Percentiles rank a stretch among this genome's conserved stretches.
phyloP scores from a whole-genome alignment of 2,888 invertebrate species.

The Pterostichus niger region DNA sequence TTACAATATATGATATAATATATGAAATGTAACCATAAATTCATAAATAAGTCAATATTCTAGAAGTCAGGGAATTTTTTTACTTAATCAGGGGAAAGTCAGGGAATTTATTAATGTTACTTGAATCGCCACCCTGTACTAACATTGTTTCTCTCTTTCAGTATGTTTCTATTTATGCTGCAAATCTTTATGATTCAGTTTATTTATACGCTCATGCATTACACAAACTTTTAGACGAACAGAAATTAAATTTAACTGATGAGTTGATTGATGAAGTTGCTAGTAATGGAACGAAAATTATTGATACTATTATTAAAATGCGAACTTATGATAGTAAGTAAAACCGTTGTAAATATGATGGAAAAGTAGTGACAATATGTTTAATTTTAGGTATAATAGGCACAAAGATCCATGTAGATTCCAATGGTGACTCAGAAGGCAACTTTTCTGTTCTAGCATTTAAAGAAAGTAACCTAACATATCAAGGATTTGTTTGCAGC shows the following conservation, averaged over 20 bases:
- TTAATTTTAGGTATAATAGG: slow-evolving; percentile 91
- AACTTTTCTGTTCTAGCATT: slow-evolving; percentile 96
- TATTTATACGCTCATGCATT: slow-evolving; percentile 93
- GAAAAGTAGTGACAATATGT: slow-evolving; percentile 2
- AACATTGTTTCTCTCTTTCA: slow-evolving; percentile 73
- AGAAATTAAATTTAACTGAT: slow-evolving; percentile 81
- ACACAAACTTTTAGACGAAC: slow-evolving; percentile 83
- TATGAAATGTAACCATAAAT: no score
- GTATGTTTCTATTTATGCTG: slow-evolving; percentile 94
- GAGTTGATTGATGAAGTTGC: slow-evolving; percentile 82
- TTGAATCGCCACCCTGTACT: no score
- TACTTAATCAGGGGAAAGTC: no score
- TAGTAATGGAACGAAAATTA: slow-evolving; percentile 92
- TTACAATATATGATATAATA: no score
- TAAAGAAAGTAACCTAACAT: slow-evolving; percentile 1
- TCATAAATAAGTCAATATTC: no score
- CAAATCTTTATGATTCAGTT: slow-evolving; percentile 96
- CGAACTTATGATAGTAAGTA: slow-evolving; percentile 92
- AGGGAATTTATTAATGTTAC: no score
- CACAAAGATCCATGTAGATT: slow-evolving; percentile 93
- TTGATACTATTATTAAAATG: slow-evolving; percentile 91
- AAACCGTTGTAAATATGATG: neutral
- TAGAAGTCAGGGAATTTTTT: no score
- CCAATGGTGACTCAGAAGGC: slow-evolving; percentile 96
- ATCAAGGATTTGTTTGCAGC: slow-evolving; percentile 83